These are phyloP conservation scores for Odontomachus brunneus DNA, from an alignment of 1,140 invertebrate species.

Conservation along the genomic window DNA sequence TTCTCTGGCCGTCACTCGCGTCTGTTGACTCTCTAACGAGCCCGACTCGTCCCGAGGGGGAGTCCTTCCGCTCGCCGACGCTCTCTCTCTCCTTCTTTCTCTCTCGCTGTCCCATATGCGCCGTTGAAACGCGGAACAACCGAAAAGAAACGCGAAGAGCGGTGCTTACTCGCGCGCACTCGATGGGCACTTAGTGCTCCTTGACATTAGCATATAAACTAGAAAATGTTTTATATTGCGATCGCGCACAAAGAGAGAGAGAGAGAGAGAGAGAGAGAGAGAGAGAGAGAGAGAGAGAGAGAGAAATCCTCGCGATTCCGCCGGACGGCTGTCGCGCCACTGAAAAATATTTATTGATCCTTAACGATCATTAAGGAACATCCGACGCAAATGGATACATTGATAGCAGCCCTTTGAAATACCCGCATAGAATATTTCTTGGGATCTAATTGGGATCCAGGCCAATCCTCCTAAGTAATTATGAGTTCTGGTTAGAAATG, in stretches of 20 bases:
- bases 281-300: too few species aligned
- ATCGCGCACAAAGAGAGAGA: neutral
- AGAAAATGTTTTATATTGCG: constrained; percentile 72
- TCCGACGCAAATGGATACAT: constrained; percentile 59
- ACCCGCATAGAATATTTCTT: too few species aligned
- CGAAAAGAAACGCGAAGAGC: neutral
- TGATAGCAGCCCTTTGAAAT: constrained; percentile 20
- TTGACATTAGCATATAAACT: constrained; percentile 72
- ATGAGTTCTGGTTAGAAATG: too few species aligned
- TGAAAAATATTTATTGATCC: constrained; percentile 72
- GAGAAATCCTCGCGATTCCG: constrained; percentile 11
- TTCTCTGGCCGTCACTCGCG: constrained; percentile 34
- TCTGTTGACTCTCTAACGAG: constrained; percentile 47
- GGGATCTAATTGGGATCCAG: too few species aligned
- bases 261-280: too few species aligned
- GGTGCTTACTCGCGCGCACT: neutral
- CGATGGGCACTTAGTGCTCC: constrained; percentile 36
- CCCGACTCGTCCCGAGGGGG: neutral
- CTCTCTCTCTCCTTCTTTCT: neutral
- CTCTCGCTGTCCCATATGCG: neutral
- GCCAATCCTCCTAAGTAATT: too few species aligned
- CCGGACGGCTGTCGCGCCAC: neutral
- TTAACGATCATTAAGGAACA: constrained; percentile 72
- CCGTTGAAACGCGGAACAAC: neutral
- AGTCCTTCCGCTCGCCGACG: constrained; percentile 21